phyloP scores from a whole-genome alignment of 2,888 invertebrate genomes.

The Invenusta paracnida region DNA sequence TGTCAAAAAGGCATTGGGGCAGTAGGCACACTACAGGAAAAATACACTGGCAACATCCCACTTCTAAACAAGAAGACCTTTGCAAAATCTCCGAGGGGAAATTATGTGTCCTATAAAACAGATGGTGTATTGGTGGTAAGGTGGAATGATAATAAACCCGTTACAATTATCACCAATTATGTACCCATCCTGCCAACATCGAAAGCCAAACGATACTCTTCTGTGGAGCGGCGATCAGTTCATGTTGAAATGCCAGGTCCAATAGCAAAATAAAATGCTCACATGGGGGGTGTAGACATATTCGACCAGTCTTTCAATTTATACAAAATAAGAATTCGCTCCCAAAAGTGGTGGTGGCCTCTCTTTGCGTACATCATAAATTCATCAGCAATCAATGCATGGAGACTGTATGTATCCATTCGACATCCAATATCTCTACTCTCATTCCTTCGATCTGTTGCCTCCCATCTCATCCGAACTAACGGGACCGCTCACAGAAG shows the following conservation, averaged over 20 bases:
- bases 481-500: neutral
- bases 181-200: neutral
- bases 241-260: neutral
- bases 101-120: neutral
- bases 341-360: neutral
- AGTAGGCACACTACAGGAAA: neutral
- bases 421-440: neutral
- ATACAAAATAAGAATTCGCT: neutral
- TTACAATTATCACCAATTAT: neutral
- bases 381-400: neutral
- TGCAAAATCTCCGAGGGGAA: neutral
- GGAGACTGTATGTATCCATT: neutral
- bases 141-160: neutral
- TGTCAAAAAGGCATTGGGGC: neutral
- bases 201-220: neutral
- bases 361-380: neutral
- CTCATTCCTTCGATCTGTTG: neutral
- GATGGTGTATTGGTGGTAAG: neutral
- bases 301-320: neutral
- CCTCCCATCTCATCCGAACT: neutral
- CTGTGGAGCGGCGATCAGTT: neutral
- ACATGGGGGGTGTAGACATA: neutral
- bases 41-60: neutral
- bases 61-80: neutral
- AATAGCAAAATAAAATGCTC: neutral